Evolutionary conservation across 2,888 invertebrate genomes (phyloP), one percentile per base, ranked within the genome.

Genomic region (Spisula subtruncata): DNA sequence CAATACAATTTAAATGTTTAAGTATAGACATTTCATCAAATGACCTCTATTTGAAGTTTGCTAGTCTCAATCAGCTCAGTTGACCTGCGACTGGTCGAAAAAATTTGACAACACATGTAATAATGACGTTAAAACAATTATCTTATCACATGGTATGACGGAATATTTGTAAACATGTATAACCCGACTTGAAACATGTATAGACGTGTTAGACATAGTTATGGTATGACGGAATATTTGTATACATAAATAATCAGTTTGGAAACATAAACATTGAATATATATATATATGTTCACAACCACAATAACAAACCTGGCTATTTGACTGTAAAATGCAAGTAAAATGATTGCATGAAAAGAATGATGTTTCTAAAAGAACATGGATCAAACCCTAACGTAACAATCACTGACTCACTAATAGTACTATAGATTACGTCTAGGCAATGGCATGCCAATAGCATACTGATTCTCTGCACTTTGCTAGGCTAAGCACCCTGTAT

Each of bases 261-360:
- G n/a, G 60, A 66, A 66, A 66, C 60, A 25, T 6, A 66, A 12
- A 66, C 60, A 66, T 25, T 10, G 60, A 51, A 16, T 51, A 51
- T 66, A 66, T 51, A 51, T 66, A 66, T 66, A 66, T 56, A 66
- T 25, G n/a, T 56, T 56, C 56, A 66, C 20, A 66, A 66, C 25
- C 60, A 66, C 60, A 66, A 6, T 32, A 66, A 86, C 87, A 66
- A 85, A 85, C 85, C 88, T 88, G 88, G 41, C 51, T 48, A 85
- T 85, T 66, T 88, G 81, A 80, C 87, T 87, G 87, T 46, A 87
- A 87, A 83, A 83, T 83, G 71, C 66, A 83, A 66, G 46, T 66
- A 41, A 46, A 46, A 71, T 25, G 8, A 25, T 25, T 48, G 54
- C 35, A 75, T 60, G 25, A n/a, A 25, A 66, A 66, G n/a, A n/a